Evolutionary conservation across 1,140 invertebrate genomes (phyloP), one percentile per base, ranked within the genome.

Genomic region (Ceratina japonica): DNA sequence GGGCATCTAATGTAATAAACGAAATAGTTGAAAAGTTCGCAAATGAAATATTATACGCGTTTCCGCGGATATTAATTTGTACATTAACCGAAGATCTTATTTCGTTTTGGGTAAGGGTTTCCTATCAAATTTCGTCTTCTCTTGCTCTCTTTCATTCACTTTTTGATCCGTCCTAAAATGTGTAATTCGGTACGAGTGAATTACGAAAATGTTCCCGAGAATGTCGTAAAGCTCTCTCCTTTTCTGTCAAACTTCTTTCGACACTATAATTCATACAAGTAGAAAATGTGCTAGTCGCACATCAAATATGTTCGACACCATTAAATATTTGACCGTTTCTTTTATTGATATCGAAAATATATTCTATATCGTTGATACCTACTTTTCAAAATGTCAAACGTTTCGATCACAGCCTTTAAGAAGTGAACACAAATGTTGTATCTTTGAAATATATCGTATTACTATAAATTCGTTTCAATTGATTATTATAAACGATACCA

Each of bases 1-100:
- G 79, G 65, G 54, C 52, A 56, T 65, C 65, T 68, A 80, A 73
- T 71, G 59, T 59, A 74, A 56, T 81, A 37, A 59, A 76, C 22
- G 54, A 79, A 76, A 56, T 74, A 63, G 79, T 69, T 68, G 70
- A 61, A 64, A 81, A 75, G 52, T 77, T 81, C 58, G 65, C 63
- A 56, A n/a, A 68, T 63, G 54, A 58, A 66, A 59, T 15, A 73
- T 75, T 75, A 20, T 15, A 27, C 76, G 18, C 37, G 54, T 72
- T 80, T 66, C 76, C 77, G 65, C 80, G 64, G 49, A 27, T 52
- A 73, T 63, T 56, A 75, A 76, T 76, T 80, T 54, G 65, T 27
- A 75, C 76, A 69, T 54, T 63, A 83, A 80, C 82, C 27, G 68
- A 80, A 64, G 20, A 15, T 52, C 20, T 31, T 22, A 52, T 62